Conservation (phyloP, 2,797 vertebrate species). For the Siniperca obscura region DNA sequence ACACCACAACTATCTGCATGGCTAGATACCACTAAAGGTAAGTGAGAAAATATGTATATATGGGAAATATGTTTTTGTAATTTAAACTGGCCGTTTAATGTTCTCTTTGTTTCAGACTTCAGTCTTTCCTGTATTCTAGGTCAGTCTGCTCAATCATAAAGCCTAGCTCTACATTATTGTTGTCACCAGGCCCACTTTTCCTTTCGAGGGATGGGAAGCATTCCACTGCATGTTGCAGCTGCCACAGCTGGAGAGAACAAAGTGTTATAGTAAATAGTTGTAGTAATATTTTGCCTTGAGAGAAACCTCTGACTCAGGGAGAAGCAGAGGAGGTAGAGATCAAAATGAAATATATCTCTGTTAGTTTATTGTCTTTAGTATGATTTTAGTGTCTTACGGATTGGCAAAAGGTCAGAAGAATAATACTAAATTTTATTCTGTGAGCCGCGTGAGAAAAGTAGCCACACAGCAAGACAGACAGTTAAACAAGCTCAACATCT, state of each 20-base stretch:
- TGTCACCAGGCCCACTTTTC: conserved; percentile 71
- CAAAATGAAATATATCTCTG: conserved; percentile 44
- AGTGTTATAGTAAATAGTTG: conserved; percentile 65
- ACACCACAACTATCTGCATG: not conserved
- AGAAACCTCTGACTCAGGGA: conserved; percentile 58
- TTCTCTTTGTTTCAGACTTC: conserved; percentile 12
- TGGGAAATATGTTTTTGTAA: too few relatives aligned
- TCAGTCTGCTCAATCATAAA: conserved; percentile 36
- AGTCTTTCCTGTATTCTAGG: not conserved
- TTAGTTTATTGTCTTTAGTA: conserved; percentile 39
- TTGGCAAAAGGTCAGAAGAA: conserved; percentile 26
- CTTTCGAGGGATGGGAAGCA: conserved; percentile 73
- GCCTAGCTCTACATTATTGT: conserved; percentile 48
- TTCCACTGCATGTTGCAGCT: conserved; percentile 64
- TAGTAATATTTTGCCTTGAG: conserved; percentile 58
- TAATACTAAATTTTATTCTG: not conserved
- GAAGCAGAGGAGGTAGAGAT: conserved; percentile 27
- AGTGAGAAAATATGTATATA: too few relatives aligned
- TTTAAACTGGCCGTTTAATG: not conserved
- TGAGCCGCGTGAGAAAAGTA: conserved; percentile 65
- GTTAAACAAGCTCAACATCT: conserved; percentile 78
- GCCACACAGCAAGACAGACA: conserved; percentile 77
- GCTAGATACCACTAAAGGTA: too few relatives aligned
- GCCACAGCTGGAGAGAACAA: conserved; percentile 65
- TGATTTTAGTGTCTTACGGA: conserved; percentile 17